phyloP scores from a whole-genome alignment of 2,888 invertebrate species.

The Pterobdella sp. region DNA sequence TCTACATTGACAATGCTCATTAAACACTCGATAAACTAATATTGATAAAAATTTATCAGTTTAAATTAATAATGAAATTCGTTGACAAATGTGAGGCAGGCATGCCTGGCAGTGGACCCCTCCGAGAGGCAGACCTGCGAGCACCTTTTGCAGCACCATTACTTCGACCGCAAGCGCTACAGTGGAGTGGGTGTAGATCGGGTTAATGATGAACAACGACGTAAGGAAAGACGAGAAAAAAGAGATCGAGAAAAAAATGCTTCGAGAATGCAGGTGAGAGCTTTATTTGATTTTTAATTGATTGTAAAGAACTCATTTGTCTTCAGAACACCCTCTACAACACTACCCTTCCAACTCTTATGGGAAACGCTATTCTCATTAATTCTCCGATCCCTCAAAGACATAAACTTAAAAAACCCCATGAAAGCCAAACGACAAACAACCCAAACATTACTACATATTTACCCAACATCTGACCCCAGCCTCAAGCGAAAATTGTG shows the following conservation, averaged over 20 bases:
- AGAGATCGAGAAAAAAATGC: slow-evolving; percentile 30
- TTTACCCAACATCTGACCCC: slow-evolving; percentile 28
- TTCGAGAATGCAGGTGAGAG: slow-evolving; percentile 24
- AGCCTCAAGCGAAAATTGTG: neutral
- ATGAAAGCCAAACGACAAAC: neutral
- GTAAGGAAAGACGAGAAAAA: slow-evolving; percentile 29
- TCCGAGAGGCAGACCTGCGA: slow-evolving; percentile 82
- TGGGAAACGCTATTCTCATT: slow-evolving; percentile 29
- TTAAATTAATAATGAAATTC: neutral
- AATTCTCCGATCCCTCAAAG: slow-evolving; percentile 29
- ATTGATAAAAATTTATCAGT: neutral
- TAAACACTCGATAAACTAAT: neutral
- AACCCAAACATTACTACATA: neutral
- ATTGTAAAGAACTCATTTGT: no score
- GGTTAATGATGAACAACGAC: slow-evolving; percentile 26
- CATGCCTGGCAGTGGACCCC: slow-evolving; percentile 91
- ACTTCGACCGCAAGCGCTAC: slow-evolving; percentile 61
- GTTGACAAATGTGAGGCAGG: slow-evolving; percentile 57
- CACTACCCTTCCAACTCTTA: slow-evolving; percentile 30
- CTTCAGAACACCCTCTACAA: slow-evolving; percentile 24
- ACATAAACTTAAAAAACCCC: slow-evolving; percentile 22
- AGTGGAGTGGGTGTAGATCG: slow-evolving; percentile 18
- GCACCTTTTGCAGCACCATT: slow-evolving; percentile 76
- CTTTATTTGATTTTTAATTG: no score
- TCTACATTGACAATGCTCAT: no score